Conservation (phyloP, 2,797 vertebrate species). For the Sebastes hubbsi region DNA sequence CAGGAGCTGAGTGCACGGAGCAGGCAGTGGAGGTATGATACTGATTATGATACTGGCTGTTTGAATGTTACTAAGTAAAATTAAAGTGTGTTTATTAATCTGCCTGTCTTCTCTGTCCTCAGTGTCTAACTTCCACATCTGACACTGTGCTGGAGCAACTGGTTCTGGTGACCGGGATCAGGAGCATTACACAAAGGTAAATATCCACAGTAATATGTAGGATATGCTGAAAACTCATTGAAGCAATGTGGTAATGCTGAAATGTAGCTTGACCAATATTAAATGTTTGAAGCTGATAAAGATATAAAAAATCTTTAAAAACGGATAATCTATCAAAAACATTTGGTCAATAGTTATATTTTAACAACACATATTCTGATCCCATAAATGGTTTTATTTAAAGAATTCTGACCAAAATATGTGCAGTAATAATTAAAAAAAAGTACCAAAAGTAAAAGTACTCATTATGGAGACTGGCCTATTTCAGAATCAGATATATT, state of each 20-base stretch:
- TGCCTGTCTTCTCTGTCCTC: neutral
- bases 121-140: slow-evolving; percentile 79
- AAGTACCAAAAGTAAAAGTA: too few species aligned
- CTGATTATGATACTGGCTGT: neutral
- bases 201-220: neutral
- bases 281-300: neutral
- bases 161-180: slow-evolving; percentile 83
- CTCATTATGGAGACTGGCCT: too few species aligned
- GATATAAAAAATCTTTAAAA: neutral
- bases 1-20: slow-evolving; percentile 74
- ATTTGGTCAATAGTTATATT: neutral
- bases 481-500: too few species aligned
- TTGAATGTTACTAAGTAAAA: neutral
- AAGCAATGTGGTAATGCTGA: neutral
- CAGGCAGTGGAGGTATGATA: slow-evolving; percentile 68
- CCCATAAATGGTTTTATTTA: too few species aligned
- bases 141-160: slow-evolving; percentile 84
- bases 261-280: neutral
- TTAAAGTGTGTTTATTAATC: neutral
- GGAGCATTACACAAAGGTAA: slow-evolving; percentile 79
- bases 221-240: neutral
- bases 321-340: neutral
- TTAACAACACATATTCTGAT: neutral
- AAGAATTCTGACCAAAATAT: neutral
- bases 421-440: too few species aligned